A percentile compares a stretch with the other conserved stretches of the same genome.
These are phyloP conservation scores for Heliconius melpomene DNA, from an alignment of 1,140 invertebrate species.

Conservation along the genomic window DNA sequence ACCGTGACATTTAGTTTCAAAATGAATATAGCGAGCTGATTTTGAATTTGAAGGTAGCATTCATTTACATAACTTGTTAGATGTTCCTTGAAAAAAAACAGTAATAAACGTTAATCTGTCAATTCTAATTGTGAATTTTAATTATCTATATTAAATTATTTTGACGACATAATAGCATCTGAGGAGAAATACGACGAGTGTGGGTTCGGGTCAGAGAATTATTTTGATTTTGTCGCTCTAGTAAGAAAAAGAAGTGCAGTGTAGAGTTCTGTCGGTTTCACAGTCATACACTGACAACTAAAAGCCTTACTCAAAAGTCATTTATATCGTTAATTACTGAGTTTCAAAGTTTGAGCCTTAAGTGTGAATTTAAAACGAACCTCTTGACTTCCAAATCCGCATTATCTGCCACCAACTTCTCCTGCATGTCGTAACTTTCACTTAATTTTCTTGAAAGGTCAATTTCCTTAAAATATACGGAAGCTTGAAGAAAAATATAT, in stretches of 20 bases:
- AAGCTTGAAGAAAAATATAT: no score
- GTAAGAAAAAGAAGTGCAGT: background rate
- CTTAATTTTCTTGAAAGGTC: constrained; percentile 80
- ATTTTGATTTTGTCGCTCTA: no score
- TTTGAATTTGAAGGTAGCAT: background rate
- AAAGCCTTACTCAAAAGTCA: no score
- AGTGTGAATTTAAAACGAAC: constrained; percentile 49
- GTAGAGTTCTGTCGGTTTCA: no score
- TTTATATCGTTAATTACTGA: background rate
- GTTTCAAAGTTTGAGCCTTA: background rate
- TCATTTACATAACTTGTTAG: background rate
- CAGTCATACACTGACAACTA: no score
- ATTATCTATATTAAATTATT: no score
- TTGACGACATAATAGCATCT: no score
- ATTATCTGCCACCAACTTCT: constrained; percentile 83
- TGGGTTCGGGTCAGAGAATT: no score
- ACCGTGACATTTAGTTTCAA: background rate
- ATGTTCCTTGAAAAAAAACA: background rate
- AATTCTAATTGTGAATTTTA: background rate
- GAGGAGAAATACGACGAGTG: no score
- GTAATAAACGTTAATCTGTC: background rate
- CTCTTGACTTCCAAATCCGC: constrained; percentile 83
- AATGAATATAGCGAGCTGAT: background rate
- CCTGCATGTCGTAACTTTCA: constrained; percentile 84
- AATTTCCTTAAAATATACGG: constrained; percentile 69